Evolutionary conservation across 37 sponge, comb jelly and placozoan genomes (phyloP).

Genomic region (Agelas oroides): DNA sequence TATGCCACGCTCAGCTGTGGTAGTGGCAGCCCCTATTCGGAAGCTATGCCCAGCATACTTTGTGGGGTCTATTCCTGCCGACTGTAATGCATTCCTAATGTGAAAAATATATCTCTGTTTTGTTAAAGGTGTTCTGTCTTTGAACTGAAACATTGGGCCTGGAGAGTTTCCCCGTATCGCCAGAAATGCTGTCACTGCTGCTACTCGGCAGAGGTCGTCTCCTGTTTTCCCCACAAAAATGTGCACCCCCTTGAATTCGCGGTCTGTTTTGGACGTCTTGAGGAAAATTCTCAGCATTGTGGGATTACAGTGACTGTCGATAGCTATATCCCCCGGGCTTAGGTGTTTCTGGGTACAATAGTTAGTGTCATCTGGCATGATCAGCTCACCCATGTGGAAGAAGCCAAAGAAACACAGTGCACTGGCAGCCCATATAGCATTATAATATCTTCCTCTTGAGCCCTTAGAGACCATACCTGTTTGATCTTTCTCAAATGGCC

Average conservation of each 20-base stretch:
- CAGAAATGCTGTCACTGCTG: background rate
- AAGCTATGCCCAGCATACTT: too few species aligned
- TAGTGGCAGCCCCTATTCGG: too few species aligned
- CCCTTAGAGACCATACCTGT: background rate
- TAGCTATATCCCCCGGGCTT: constrained; percentile 2
- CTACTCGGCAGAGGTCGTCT: background rate
- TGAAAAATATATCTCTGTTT: background rate
- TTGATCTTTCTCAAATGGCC: background rate
- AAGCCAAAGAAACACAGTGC: constrained; percentile 18
- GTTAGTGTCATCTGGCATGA: background rate
- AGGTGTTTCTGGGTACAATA: background rate
- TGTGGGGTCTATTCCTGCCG: background rate
- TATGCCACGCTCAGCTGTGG: too few species aligned
- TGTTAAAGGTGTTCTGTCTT: background rate
- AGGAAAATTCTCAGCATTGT: background rate
- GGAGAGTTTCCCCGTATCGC: background rate
- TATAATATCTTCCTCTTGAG: background rate
- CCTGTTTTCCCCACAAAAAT: background rate
- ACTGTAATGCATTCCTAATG: background rate
- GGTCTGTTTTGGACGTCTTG: constrained; percentile 1
- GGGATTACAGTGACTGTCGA: background rate
- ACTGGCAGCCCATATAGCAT: background rate
- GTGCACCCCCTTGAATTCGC: background rate
- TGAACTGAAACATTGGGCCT: background rate
- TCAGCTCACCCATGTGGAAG: constrained; percentile 4